Base-by-base conservation (phyloP, 2,113 vertebrate genomes). In the Maccullochella peelii region DNA sequence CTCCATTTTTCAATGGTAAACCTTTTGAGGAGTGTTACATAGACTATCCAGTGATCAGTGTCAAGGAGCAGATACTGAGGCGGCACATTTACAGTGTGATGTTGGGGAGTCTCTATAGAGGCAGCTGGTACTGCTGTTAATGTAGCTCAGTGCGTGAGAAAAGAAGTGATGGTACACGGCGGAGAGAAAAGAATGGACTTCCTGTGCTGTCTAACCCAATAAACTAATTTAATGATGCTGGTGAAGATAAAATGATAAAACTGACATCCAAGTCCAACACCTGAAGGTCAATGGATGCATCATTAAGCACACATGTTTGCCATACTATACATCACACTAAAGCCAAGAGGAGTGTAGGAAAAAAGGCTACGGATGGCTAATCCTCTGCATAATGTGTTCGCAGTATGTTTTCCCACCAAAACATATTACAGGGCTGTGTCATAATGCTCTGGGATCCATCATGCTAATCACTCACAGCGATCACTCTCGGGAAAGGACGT, bases 261-360 rank as follows among this genome's bases (percentile, higher is more conserved):
- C 50, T 75, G 83, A 88, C 91, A 87, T 70, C 55, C 25, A 62
- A 30, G 68, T 62, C 58, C 75, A 77, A 88, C 88, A 91, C 69
- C 65, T 88, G 89, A 87, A 91, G 92, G 90, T 81, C 92, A 92
- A 84, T 63, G 67, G 85, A 80, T 80, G 86, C 84, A 89, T 86
- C 86, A 74, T 52, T 27, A 59, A 80, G 69, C 68, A 40, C 75
- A 59, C 8, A 12, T 27, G 47, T 70, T 49, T 21, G 58, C 79
- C 79, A 81, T 88, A 78, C 77, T 84, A 79, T 91, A 89, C 75
- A 88, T 90, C 85, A 86, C 49, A 8, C 66, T 66, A 27, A 65
- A 66, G 73, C 65, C 40, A 18, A 59, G 63, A 73, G 69, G 74
- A 62, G 69, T 40, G 49, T 6, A 18, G 61, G 58, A 14, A 62